phyloP scores from a whole-genome alignment of 2,113 vertebrate genomes.

The Daphoenositta chrysoptera region DNA sequence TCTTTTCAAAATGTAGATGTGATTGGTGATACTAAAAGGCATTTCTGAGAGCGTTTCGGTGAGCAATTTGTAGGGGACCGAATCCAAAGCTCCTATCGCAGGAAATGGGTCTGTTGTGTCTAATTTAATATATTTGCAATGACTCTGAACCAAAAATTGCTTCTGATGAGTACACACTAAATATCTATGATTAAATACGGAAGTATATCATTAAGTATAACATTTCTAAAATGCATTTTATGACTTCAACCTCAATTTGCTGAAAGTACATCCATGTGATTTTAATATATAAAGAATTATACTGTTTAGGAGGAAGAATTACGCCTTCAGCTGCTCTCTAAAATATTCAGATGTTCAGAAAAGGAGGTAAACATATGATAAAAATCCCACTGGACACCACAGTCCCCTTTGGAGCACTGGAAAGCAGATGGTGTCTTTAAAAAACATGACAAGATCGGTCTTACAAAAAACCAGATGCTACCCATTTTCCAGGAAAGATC shows the following conservation, averaged over 20 bases:
- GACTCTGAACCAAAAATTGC: background rate
- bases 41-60: background rate
- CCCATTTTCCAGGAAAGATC: background rate
- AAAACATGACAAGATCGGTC: slow-evolving; percentile 12
- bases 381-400: slow-evolving; percentile 5
- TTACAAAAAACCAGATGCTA: background rate
- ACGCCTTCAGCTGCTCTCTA: slow-evolving; percentile 9
- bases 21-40: slow-evolving; percentile 27
- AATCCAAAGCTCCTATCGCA: background rate
- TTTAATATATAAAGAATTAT: background rate
- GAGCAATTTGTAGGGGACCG: background rate
- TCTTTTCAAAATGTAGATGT: slow-evolving; percentile 52
- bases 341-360: slow-evolving; percentile 31
- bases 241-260: background rate
- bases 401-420: background rate
- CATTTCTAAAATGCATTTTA: background rate
- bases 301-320: background rate
- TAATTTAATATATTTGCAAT: slow-evolving; percentile 35
- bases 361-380: slow-evolving; percentile 33
- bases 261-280: background rate
- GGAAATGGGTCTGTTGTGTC: background rate
- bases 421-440: slow-evolving; percentile 61
- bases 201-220: background rate
- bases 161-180: background rate
- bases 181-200: background rate